Conservation (phyloP, 2,113 vertebrate genomes). For the Pituophis catenifer region DNA sequence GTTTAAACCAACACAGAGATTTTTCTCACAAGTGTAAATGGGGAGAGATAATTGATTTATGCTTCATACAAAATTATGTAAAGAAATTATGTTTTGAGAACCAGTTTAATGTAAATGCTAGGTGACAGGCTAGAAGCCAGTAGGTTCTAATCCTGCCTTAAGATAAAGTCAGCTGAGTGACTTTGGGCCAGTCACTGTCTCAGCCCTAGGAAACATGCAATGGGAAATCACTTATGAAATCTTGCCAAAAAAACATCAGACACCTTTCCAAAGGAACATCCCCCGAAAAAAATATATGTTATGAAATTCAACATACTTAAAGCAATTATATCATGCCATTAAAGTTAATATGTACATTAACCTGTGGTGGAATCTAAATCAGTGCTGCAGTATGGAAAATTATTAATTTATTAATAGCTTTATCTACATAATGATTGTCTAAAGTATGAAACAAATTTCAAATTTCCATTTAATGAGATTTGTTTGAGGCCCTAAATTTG, state of each 20-base stretch:
- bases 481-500: conserved; percentile 64
- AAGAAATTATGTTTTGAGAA: not conserved
- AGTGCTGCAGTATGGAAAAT: conserved; percentile 73
- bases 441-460: conserved; percentile 83
- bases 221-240: not conserved
- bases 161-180: not conserved
- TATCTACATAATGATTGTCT: conserved; percentile 68
- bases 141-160: not conserved
- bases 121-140: not conserved
- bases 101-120: not conserved
- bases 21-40: not conserved
- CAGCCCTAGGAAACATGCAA: not conserved
- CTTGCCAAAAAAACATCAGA: not conserved
- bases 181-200: not conserved
- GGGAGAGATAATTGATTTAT: not conserved
- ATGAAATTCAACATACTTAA: conserved; percentile 60
- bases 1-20: not conserved
- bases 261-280: not conserved
- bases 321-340: conserved; percentile 71
- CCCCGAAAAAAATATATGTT: not conserved
- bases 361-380: conserved; percentile 77
- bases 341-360: conserved; percentile 80
- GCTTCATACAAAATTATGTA: not conserved
- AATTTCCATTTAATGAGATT: conserved; percentile 77
- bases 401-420: not conserved